Evolutionary conservation across 2,113 vertebrate species (phyloP).

Genomic region (Vanacampus margaritifer): DNA sequence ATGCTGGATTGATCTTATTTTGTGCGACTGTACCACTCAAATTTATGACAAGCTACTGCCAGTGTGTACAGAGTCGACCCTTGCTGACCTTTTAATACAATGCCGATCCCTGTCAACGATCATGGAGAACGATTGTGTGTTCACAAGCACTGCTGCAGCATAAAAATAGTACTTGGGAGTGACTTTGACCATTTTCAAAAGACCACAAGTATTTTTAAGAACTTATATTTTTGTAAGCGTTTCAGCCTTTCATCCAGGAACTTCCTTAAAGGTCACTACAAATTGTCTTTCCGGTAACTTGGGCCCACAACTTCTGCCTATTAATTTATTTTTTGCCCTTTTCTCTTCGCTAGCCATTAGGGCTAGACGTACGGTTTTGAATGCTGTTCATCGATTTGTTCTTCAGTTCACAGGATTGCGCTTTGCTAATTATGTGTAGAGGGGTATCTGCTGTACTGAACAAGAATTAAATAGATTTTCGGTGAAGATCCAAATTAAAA

Average conservation of each 20-base stretch:
- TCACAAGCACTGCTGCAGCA: slow-evolving; percentile 2
- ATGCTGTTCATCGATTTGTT: neutral
- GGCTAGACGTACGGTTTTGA: neutral
- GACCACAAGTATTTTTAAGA: neutral
- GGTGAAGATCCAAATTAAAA: neutral
- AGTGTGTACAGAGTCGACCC: slow-evolving; percentile 9
- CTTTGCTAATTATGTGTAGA: neutral
- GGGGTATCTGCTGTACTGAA: neutral
- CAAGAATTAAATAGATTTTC: neutral
- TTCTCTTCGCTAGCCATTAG: neutral
- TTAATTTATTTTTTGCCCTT: neutral
- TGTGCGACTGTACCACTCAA: neutral
- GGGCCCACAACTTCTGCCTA: neutral
- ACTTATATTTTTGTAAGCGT: neutral
- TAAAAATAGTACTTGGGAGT: neutral
- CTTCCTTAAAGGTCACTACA: neutral
- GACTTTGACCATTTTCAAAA: neutral
- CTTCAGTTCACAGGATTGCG: neutral
- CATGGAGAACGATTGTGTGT: slow-evolving; percentile 4
- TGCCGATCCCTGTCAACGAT: slow-evolving; percentile 10
- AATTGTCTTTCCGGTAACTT: neutral
- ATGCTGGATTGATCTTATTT: neutral
- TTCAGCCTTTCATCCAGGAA: neutral
- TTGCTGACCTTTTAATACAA: slow-evolving; percentile 17
- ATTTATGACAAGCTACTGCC: slow-evolving; percentile 1